Conservation (phyloP, 2,113 vertebrate genomes). For the Tringa solitaria region DNA sequence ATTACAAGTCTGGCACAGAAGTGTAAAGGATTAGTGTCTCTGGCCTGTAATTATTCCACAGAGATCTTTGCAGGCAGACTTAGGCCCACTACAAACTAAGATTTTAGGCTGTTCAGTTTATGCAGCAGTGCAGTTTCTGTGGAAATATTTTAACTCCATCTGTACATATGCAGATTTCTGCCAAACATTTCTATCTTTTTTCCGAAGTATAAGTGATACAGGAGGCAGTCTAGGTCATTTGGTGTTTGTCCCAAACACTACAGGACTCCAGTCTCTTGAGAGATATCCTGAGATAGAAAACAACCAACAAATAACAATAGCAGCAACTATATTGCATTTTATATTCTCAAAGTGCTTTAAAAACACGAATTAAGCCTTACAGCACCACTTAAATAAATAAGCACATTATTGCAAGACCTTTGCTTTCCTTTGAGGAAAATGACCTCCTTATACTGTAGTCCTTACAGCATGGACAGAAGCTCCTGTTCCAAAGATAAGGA, state of each 20-base stretch:
- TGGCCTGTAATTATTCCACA: slow-evolving; percentile 8
- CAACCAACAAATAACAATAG: neutral
- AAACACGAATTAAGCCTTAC: neutral
- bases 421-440: neutral
- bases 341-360: neutral
- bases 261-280: neutral
- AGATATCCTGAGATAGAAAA: neutral
- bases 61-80: neutral
- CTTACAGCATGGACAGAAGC: neutral
- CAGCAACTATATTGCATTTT: neutral
- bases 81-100: neutral
- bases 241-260: neutral
- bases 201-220: neutral
- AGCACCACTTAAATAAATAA: neutral
- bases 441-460: neutral
- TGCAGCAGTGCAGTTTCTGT: neutral
- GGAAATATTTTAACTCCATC: neutral
- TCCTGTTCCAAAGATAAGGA: neutral
- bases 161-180: neutral
- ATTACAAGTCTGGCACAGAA: slow-evolving; percentile 9
- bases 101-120: neutral
- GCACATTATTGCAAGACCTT: neutral
- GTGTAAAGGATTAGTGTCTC: neutral
- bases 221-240: neutral
- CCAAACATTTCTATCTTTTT: neutral